A percentile compares a stretch with the other conserved stretches of the same genome.
phyloP scores from a whole-genome alignment of 2,888 invertebrate genomes.

The Trissolcus japonicus region DNA sequence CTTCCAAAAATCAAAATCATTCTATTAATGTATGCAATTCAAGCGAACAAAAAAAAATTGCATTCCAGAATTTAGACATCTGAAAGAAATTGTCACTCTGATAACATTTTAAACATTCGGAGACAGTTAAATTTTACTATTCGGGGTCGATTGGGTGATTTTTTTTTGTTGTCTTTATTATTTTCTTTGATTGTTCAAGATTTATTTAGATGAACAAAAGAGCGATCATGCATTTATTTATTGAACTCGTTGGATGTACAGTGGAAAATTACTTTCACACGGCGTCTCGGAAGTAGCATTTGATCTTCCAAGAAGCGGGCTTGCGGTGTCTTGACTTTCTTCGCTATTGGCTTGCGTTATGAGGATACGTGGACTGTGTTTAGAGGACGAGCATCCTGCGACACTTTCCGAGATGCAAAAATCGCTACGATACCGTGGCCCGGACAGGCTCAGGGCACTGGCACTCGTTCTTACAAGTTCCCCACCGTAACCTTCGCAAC shows the following conservation, averaged over 20 bases:
- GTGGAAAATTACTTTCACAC: constrained; percentile 66
- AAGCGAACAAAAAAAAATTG: too few species aligned
- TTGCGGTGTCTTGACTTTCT: constrained; percentile 79
- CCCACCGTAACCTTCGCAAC: constrained; percentile 63
- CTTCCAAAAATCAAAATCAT: constrained; percentile 58
- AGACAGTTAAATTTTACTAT: too few species aligned
- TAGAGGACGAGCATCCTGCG: constrained; percentile 65
- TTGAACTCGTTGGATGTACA: neutral
- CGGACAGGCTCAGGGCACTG: constrained; percentile 79
- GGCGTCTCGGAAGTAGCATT: constrained; percentile 60
- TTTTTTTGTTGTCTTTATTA: too few species aligned
- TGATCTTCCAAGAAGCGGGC: constrained; percentile 66
- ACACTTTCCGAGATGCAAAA: constrained; percentile 59
- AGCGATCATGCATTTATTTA: too few species aligned
- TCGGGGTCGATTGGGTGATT: too few species aligned
- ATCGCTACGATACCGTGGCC: constrained; percentile 66
- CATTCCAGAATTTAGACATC: too few species aligned
- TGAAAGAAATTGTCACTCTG: too few species aligned
- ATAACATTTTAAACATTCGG: too few species aligned
- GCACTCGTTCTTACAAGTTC: constrained; percentile 76
- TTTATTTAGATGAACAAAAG: too few species aligned
- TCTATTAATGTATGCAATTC: neutral
- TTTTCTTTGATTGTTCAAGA: too few species aligned
- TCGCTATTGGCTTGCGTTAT: constrained; percentile 86
- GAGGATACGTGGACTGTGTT: constrained; percentile 83